Conservation (phyloP, 2,888 invertebrate genomes). For the Helicoverpa assulta region DNA sequence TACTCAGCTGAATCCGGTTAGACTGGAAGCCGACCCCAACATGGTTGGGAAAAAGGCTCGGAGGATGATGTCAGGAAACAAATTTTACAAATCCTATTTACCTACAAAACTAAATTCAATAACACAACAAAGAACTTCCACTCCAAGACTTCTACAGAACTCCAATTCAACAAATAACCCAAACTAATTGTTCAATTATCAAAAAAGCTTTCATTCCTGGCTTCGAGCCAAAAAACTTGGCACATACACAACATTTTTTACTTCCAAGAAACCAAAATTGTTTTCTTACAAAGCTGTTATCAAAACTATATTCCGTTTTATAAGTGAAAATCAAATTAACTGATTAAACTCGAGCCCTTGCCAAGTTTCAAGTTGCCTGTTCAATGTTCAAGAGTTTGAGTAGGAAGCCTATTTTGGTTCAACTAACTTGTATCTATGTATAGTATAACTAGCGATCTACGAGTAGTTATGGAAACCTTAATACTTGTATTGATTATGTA, state of each 20-base stretch:
- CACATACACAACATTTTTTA: conserved; percentile 21
- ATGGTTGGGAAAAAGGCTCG: too few relatives aligned
- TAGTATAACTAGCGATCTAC: conserved; percentile 6
- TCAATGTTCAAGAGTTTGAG: conserved; percentile 47
- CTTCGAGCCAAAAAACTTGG: conserved; percentile 37
- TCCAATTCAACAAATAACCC: conserved; percentile 13
- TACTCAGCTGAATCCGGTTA: too few relatives aligned
- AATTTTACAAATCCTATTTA: not conserved
- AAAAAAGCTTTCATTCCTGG: conserved; percentile 48
- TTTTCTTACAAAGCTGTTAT: conserved; percentile 21
- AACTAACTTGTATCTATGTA: conserved; percentile 28
- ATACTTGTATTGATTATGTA: conserved; percentile 15
- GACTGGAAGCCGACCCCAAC: too few relatives aligned
- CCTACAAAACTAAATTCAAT: not conserved
- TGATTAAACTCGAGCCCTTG: conserved; percentile 60
- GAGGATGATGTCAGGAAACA: too few relatives aligned
- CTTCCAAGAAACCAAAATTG: conserved; percentile 17
- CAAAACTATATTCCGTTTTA: conserved; percentile 38
- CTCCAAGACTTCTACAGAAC: conserved; percentile 10
- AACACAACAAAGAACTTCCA: not conserved
- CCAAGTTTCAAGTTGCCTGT: conserved; percentile 65
- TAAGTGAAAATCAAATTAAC: conserved; percentile 64
- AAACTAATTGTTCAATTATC: conserved; percentile 57
- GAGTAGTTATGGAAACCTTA: conserved; percentile 32
- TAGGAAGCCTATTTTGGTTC: conserved; percentile 38